A percentile compares a stretch with the other conserved stretches of the same genome.
Conservation (phyloP, 2,888 invertebrate species). For the Platerodrilus igneus region DNA sequence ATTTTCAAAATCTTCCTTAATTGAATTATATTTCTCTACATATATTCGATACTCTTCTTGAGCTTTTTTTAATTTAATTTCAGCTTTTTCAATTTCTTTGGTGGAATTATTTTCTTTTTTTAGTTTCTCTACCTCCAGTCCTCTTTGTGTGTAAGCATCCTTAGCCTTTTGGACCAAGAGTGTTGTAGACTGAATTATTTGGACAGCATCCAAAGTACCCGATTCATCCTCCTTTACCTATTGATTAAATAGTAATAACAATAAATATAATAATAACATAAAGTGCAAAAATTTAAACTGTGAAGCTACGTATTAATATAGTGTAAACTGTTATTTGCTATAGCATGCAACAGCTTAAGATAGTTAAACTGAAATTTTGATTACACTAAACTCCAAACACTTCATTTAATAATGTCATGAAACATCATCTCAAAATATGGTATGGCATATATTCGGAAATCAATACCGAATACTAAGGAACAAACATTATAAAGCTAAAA, state of each 20-base stretch:
- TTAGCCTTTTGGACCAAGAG: constrained; percentile 85
- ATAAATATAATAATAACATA: no score
- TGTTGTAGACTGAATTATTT: constrained; percentile 84
- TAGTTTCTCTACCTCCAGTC: constrained; percentile 83
- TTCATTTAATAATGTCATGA: no score
- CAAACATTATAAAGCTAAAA: no score
- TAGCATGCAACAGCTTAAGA: no score
- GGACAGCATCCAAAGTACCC: constrained; percentile 83
- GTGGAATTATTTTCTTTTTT: constrained; percentile 84
- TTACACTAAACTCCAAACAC: no score
- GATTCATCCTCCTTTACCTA: constrained; percentile 92
- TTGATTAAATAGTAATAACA: no score
- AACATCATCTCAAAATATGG: no score
- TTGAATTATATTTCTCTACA: constrained; percentile 86
- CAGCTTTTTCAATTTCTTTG: constrained; percentile 91
- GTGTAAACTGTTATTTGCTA: no score
- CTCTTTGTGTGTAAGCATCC: constrained; percentile 84
- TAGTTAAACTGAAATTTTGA: no score
- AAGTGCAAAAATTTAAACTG: constrained; percentile 6
- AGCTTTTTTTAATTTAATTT: constrained; percentile 85
- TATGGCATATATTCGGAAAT: no score
- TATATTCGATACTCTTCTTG: constrained; percentile 91
- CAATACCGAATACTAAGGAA: no score
- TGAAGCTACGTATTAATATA: neutral
- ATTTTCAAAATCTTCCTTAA: constrained; percentile 91